Evolutionary conservation across 2,888 invertebrate species (phyloP).

Genomic region (Leptopterna dolabrata): DNA sequence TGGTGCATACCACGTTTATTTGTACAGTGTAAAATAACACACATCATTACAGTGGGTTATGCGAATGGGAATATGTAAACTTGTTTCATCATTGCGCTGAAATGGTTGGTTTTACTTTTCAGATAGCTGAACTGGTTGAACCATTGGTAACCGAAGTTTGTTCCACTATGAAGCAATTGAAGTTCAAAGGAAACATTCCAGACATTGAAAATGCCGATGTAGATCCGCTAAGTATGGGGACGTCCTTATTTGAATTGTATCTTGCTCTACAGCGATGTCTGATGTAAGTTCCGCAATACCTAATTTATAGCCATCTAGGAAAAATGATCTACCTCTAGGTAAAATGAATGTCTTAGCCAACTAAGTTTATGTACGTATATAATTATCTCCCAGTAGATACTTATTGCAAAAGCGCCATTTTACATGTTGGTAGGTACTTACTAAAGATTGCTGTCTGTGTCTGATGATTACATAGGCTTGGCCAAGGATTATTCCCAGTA

Average conservation of each 20-base stretch:
- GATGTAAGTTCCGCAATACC: slow-evolving; percentile 72
- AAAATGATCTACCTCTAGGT: neutral
- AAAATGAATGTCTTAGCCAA: too few relatives aligned
- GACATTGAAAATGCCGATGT: slow-evolving; percentile 68
- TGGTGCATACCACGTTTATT: too few relatives aligned
- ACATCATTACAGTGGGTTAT: neutral
- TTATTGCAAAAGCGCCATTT: too few relatives aligned
- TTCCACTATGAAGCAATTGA: slow-evolving; percentile 76
- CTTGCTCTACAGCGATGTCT: slow-evolving; percentile 89
- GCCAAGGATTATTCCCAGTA: slow-evolving; percentile 76
- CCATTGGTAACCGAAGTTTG: slow-evolving; percentile 80
- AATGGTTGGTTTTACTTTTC: neutral
- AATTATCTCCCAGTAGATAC: too few relatives aligned
- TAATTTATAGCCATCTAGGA: slow-evolving; percentile 14
- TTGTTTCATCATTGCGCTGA: too few relatives aligned
- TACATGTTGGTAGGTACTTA: too few relatives aligned
- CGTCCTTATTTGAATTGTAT: slow-evolving; percentile 92
- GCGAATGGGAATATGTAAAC: too few relatives aligned
- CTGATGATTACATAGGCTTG: slow-evolving; percentile 68
- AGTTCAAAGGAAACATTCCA: slow-evolving; percentile 71
- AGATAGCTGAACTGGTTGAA: slow-evolving; percentile 74
- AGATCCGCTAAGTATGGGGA: slow-evolving; percentile 83
- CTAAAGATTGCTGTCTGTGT: neutral
- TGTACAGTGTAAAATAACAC: neutral
- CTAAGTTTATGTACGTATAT: too few relatives aligned